phyloP scores from a whole-genome alignment of 1,140 invertebrate species.

The Lepidurus arcticus region DNA sequence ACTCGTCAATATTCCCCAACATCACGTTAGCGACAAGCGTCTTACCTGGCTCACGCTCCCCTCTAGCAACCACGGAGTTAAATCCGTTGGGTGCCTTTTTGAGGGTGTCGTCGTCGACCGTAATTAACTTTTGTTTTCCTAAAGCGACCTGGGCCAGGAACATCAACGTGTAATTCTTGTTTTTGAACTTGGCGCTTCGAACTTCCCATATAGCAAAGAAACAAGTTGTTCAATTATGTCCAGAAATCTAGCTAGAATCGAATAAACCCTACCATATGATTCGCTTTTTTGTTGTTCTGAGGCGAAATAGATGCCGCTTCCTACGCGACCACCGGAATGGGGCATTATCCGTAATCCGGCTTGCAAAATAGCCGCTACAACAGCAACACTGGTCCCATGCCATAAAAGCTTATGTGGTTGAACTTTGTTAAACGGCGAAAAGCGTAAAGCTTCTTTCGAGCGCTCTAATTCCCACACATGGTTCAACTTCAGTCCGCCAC shows the following conservation, averaged over 20 bases:
- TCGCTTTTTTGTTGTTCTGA: constrained; percentile 47
- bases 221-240: not conserved
- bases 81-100: constrained; percentile 44
- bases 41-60: constrained; percentile 46
- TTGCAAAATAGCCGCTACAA: constrained; percentile 50
- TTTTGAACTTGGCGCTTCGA: constrained; percentile 1
- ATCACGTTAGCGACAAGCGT: not conserved
- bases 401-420: constrained; percentile 47
- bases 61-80: constrained; percentile 47
- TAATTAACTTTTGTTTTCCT: constrained; percentile 46
- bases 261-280: constrained; percentile 36
- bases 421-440: constrained; percentile 42
- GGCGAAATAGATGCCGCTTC: constrained; percentile 50
- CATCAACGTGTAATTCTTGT: constrained; percentile 43
- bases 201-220: constrained; percentile 27
- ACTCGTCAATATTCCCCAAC: not conserved
- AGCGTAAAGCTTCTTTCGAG: constrained; percentile 42
- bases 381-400: constrained; percentile 51
- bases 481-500: constrained; percentile 40
- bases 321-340: constrained; percentile 49
- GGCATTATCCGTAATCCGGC: constrained; percentile 50
- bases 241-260: not conserved
- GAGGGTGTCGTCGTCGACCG: constrained; percentile 41
- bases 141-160: constrained; percentile 49
- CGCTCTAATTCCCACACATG: constrained; percentile 46